phyloP scores from a whole-genome alignment of 2,797 vertebrate genomes.

The Platalea minor region DNA sequence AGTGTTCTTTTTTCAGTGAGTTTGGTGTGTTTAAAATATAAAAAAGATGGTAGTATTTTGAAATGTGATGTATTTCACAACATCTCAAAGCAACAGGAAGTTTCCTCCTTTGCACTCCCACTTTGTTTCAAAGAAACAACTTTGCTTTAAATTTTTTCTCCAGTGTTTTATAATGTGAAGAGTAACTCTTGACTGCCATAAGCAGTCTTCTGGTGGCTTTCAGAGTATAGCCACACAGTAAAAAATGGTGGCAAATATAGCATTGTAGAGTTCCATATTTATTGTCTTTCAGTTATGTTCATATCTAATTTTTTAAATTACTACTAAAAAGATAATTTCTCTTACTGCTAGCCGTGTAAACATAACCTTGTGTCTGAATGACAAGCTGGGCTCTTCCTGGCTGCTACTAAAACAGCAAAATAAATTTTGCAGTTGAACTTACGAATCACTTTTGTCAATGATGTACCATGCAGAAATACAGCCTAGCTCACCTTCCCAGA shows the following conservation, averaged over 20 bases:
- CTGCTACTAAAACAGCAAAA: background rate
- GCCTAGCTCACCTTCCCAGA: fast-evolving
- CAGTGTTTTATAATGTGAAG: background rate
- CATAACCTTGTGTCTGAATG: background rate
- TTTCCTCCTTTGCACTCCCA: background rate
- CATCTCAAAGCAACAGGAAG: slow-evolving; percentile 9
- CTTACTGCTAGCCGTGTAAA: background rate
- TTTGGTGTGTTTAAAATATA: background rate
- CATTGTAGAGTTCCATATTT: background rate
- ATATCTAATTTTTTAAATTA: background rate
- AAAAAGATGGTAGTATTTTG: background rate
- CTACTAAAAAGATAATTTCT: background rate
- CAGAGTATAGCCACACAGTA: background rate
- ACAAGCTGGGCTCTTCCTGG: background rate
- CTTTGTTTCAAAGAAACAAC: background rate
- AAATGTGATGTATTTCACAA: slow-evolving; percentile 8
- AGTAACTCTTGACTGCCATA: background rate
- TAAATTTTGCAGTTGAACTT: background rate
- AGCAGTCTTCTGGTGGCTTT: background rate
- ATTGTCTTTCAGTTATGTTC: background rate
- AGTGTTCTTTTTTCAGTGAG: background rate
- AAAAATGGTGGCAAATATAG: background rate
- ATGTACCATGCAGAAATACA: background rate
- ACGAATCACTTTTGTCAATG: background rate
- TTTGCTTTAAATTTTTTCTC: background rate